Evolutionary conservation across 2,797 vertebrate genomes (phyloP).

Genomic region (Leptatherina wallacei): DNA sequence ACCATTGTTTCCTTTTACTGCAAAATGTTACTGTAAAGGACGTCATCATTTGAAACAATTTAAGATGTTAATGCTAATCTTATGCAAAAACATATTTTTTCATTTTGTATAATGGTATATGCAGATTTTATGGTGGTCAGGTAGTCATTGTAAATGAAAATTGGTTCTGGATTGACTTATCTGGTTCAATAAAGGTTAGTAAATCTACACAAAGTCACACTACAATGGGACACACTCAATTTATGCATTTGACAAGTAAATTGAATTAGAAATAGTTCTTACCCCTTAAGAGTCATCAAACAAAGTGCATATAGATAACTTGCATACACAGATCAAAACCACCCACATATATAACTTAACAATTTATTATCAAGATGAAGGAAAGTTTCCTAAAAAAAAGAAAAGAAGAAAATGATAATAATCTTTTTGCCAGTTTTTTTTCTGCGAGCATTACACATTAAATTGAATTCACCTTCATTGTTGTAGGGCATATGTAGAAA

Average conservation of each 20-base stretch:
- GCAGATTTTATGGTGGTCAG: too few species aligned
- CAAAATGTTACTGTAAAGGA: not conserved
- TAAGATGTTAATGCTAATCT: too few species aligned
- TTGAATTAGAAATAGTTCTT: not conserved
- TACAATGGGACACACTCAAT: too few species aligned
- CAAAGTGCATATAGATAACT: not conserved
- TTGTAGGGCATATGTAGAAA: not conserved
- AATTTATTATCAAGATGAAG: not conserved
- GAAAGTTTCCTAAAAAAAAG: not conserved
- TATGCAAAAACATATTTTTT: too few species aligned
- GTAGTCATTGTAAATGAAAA: too few species aligned
- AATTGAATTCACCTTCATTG: not conserved
- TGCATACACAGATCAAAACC: not conserved
- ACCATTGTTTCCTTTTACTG: not conserved
- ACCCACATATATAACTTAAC: not conserved
- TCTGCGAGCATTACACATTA: not conserved
- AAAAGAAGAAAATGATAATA: not conserved
- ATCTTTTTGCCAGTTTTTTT: conserved; percentile 5
- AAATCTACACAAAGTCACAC: too few species aligned
- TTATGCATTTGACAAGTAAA: not conserved
- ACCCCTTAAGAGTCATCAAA: not conserved
- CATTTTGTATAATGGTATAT: too few species aligned
- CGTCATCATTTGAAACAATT: too few species aligned
- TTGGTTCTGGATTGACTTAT: too few species aligned
- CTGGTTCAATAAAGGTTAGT: too few species aligned